A percentile compares a stretch with the other conserved stretches of the same genome.
Conservation (phyloP, 1,140 invertebrate species). For the Trichomalopsis sarcophagae region DNA sequence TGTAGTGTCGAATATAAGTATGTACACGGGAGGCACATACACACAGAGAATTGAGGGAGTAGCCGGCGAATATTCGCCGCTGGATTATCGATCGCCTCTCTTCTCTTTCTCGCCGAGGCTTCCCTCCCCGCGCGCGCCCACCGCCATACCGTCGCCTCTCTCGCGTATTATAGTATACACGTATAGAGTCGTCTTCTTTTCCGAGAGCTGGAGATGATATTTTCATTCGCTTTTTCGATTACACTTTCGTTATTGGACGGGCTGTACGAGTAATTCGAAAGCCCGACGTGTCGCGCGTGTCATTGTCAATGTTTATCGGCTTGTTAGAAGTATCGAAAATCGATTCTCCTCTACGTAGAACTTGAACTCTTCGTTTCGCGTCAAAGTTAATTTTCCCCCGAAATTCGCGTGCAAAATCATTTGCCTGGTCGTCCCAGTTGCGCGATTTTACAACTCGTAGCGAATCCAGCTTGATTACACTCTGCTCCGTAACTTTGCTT, state of each 20-base stretch:
- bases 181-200: not conserved
- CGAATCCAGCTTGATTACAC: constrained; percentile 12
- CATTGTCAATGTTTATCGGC: not conserved
- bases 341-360: too few species aligned
- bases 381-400: not conserved
- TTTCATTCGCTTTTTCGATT: not conserved
- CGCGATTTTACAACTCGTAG: not conserved
- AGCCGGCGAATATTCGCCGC: not conserved
- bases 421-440: not conserved
- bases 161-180: too few species aligned
- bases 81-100: constrained; percentile 39
- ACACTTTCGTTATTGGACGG: too few species aligned
- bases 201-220: not conserved
- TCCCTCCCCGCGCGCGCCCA: not conserved
- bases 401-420: not conserved
- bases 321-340: not conserved
- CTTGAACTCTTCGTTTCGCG: too few species aligned
- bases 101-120: constrained; percentile 3
- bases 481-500: not conserved
- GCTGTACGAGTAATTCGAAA: not conserved
- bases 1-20: not conserved
- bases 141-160: too few species aligned
- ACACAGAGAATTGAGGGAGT: not conserved
- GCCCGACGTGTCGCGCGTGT: too few species aligned
- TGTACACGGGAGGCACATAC: not conserved